phyloP scores from a whole-genome alignment of 2,797 vertebrate species.

The Notolabrus celidotus region DNA sequence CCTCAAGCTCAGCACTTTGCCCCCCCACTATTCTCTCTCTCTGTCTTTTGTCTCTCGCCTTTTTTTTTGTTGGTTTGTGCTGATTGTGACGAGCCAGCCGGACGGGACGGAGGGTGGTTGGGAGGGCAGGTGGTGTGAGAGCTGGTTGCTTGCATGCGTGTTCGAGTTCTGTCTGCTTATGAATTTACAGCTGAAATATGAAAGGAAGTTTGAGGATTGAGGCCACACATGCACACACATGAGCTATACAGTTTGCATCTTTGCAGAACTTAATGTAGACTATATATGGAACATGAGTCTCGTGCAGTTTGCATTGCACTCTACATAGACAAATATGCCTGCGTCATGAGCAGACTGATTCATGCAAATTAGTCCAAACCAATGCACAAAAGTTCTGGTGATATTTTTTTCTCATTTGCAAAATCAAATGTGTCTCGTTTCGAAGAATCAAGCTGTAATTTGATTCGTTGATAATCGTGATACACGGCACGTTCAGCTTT shows the following conservation, averaged over 20 bases:
- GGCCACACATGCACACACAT: not conserved
- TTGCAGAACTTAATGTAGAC: not conserved
- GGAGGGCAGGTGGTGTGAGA: conserved; percentile 28
- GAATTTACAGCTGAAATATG: not conserved
- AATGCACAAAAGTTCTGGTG: not conserved
- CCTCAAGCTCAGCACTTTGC: conserved; percentile 74
- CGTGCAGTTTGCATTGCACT: not conserved
- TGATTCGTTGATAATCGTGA: no score
- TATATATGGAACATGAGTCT: not conserved
- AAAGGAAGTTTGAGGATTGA: not conserved
- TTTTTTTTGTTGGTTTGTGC: conserved; percentile 56
- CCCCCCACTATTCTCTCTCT: conserved; percentile 49
- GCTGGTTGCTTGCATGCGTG: not conserved
- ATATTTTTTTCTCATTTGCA: not conserved
- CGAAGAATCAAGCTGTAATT: no score
- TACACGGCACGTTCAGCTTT: no score
- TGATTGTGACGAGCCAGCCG: conserved; percentile 65
- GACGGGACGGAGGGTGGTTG: conserved; percentile 25
- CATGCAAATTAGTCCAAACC: not conserved
- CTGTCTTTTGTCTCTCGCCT: conserved; percentile 62
- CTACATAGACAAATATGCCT: not conserved
- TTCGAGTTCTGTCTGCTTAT: not conserved
- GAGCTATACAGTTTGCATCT: not conserved
- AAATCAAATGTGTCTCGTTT: no score
- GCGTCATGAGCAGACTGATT: not conserved